Percentiles rank a stretch among this genome's conserved stretches.
These are phyloP conservation scores for Uria aalge DNA, from an alignment of 2,113 vertebrate genomes.

Conservation along the genomic window DNA sequence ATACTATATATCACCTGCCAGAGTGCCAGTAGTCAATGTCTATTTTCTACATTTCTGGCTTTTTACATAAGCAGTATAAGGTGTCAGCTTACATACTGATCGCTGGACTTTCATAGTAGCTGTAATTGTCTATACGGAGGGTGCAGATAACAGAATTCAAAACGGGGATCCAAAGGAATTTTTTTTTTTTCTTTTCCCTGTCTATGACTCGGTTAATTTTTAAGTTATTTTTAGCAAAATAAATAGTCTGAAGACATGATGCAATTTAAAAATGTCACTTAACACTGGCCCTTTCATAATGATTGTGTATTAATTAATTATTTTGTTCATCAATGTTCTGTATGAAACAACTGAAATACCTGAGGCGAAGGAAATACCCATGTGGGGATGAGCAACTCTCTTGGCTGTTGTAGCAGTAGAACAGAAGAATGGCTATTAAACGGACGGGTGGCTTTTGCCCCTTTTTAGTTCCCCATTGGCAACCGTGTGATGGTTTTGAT, in stretches of 20 bases:
- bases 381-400: not conserved
- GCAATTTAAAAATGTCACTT: not conserved
- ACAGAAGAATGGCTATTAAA: not conserved
- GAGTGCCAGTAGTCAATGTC: not conserved
- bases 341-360: not conserved
- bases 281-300: not conserved
- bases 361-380: not conserved
- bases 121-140: not conserved
- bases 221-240: slow-evolving; percentile 10
- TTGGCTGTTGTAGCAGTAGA: not conserved
- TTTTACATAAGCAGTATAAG: not conserved
- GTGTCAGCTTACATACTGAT: not conserved
- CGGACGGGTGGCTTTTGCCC: not conserved
- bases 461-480: not conserved
- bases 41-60: not conserved
- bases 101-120: not conserved
- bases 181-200: not conserved
- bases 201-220: not conserved
- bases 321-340: not conserved
- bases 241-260: not conserved
- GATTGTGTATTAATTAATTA: not conserved
- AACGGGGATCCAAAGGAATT: not conserved
- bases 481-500: not conserved
- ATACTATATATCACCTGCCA: not conserved
- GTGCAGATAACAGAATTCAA: not conserved